Base-by-base conservation (phyloP, 2,113 vertebrate genomes). In the Phaetusa simplex region DNA sequence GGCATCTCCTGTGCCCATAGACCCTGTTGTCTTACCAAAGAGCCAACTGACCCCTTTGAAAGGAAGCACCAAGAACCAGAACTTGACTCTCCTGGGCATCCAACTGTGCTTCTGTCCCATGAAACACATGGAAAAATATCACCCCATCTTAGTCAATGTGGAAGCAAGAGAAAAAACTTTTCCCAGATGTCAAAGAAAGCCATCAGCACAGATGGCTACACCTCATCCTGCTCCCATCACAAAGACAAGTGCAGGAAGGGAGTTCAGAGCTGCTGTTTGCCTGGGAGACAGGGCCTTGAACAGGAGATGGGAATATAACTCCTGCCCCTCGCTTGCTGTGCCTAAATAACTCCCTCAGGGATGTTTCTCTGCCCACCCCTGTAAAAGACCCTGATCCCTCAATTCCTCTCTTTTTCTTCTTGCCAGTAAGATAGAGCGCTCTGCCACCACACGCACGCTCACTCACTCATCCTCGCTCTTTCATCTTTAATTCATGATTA, bases 401-500 rank as follows among this genome's bases (percentile, higher is more conserved):
- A 2, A 91, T 76, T 87, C 38, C 40, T 89, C 65, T 82, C 43
- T 56, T 84, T 89, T 74, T 79, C 59, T 74, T 50, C 52, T 77
- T 92, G 59, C 64, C 53, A 77, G 58, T n/a, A 88, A 73, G 45
- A 90, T 34, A 84, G 69, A 96, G 64, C 12, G 61, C 36, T 89
- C 49, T 78, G 61, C 49, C 70, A 86, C 32, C 30, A 72, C 32
- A 65, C 1, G 2, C 56, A 65, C 0, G 0, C 47, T 94, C 58
- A 52, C 47, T 94, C 58, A 52, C 58, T 90, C 67, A 88, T 70
- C 58, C 42, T 58, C 66, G 49, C 45, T 90, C 82, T 47, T 88
- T 93, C 96, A 94, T 93, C 76, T 96, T 95, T 97, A 95, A 96
- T 94, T 90, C 78, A 94, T 91, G 49, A 36, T 36, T 67, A 1